phyloP scores from a whole-genome alignment of 2,888 invertebrate genomes.

The Diaprepes abbreviatus region DNA sequence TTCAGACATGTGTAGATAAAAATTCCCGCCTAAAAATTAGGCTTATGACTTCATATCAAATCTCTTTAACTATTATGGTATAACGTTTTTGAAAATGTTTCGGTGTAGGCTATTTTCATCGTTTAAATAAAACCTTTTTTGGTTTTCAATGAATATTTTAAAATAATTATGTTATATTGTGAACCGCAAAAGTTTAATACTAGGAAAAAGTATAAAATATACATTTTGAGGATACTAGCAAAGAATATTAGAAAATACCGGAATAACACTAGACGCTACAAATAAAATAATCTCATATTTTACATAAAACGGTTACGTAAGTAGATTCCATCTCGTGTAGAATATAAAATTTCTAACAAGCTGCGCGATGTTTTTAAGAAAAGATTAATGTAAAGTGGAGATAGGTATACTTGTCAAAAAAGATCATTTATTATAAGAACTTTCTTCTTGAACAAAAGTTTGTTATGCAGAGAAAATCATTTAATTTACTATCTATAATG shows the following conservation, averaged over 20 bases:
- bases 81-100: too few relatives aligned
- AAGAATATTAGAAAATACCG: background rate
- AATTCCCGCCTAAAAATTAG: too few relatives aligned
- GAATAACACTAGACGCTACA: background rate
- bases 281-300: constrained; percentile 15
- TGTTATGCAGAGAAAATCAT: constrained; percentile 43
- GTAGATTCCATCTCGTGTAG: constrained; percentile 5
- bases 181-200: too few relatives aligned
- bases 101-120: too few relatives aligned
- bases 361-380: constrained; percentile 25
- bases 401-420: constrained; percentile 41
- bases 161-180: too few relatives aligned
- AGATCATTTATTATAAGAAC: constrained; percentile 42
- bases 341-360: constrained; percentile 27
- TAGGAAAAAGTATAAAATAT: too few relatives aligned
- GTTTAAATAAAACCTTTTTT: too few relatives aligned
- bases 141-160: too few relatives aligned
- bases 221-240: background rate
- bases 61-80: too few relatives aligned
- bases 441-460: constrained; percentile 40
- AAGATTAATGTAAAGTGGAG: constrained; percentile 46
- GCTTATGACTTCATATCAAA: too few relatives aligned
- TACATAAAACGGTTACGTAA: constrained; percentile 9
- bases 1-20: too few relatives aligned
- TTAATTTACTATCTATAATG: constrained; percentile 46